A percentile compares a stretch with the other conserved stretches of the same genome.
These are phyloP conservation scores for Drosophila oshimai DNA, from an alignment of 1,140 invertebrate genomes.

Conservation along the genomic window DNA sequence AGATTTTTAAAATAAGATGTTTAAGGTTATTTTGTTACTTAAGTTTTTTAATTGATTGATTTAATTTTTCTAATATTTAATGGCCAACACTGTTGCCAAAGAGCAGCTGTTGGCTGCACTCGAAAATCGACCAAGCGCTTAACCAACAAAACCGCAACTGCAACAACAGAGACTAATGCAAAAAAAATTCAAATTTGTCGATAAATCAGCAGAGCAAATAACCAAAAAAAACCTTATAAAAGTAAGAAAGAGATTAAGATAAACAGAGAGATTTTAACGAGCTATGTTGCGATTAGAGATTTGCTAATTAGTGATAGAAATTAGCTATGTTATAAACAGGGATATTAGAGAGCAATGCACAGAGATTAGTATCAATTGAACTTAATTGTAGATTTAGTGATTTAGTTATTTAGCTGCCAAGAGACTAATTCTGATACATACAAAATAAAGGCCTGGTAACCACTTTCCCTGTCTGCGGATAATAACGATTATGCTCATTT, in stretches of 20 bases:
- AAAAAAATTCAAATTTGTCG: slow-evolving; percentile 32
- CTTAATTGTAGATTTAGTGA: no score
- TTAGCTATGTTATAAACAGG: no score
- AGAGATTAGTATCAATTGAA: not conserved
- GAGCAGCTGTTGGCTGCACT: slow-evolving; percentile 31
- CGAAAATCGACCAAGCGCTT: slow-evolving; percentile 53
- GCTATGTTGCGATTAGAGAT: not conserved
- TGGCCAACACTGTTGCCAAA: slow-evolving; percentile 1
- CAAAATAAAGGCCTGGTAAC: no score
- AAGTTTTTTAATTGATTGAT: not conserved
- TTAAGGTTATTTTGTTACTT: no score
- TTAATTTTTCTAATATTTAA: not conserved
- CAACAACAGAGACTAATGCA: slow-evolving; percentile 2
- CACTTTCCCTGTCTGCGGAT: no score
- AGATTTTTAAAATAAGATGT: no score
- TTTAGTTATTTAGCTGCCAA: no score
- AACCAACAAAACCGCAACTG: slow-evolving; percentile 40
- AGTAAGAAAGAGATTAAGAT: not conserved
- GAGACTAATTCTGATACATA: no score
- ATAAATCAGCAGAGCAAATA: slow-evolving; percentile 33
- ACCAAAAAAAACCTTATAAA: no score
- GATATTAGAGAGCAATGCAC: not conserved
- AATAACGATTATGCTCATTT: no score
- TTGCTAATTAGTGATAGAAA: not conserved
- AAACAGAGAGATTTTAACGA: not conserved